Conservation (phyloP, 2,797 vertebrate genomes). For the Brachyalestes nurse region DNA sequence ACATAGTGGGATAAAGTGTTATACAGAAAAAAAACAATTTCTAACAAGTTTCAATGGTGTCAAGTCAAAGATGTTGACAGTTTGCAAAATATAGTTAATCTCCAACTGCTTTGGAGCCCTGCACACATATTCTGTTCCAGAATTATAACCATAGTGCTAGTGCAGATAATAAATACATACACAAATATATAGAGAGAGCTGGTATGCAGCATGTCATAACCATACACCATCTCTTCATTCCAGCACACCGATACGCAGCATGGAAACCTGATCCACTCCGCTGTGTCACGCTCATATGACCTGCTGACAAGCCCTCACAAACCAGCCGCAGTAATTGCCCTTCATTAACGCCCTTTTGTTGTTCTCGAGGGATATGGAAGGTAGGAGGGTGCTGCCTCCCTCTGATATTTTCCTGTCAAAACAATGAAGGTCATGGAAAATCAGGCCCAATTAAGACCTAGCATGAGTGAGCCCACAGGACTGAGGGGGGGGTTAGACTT, state of each 20-base stretch:
- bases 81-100: too few relatives aligned
- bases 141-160: too few relatives aligned
- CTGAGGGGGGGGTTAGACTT: conserved; percentile 6
- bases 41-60: too few relatives aligned
- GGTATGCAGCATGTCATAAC: neutral
- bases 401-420: conserved; percentile 70
- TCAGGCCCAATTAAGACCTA: conserved; percentile 70
- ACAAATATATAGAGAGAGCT: neutral
- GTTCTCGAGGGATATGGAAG: neutral
- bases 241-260: neutral
- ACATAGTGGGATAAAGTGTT: too few relatives aligned
- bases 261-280: neutral
- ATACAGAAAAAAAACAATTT: too few relatives aligned
- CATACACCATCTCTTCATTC: neutral
- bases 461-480: conserved; percentile 1
- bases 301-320: conserved; percentile 8
- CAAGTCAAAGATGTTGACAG: too few relatives aligned
- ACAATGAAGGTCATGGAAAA: conserved; percentile 75
- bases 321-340: conserved; percentile 30
- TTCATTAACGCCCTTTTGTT: conserved; percentile 41
- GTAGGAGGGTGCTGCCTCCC: conserved; percentile 49
- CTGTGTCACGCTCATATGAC: conserved; percentile 19
- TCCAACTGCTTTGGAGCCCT: too few relatives aligned
- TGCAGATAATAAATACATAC: neutral
- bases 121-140: too few relatives aligned